Evolutionary conservation across 2,888 invertebrate genomes (phyloP).

Genomic region (Drosophila bunnanda): DNA sequence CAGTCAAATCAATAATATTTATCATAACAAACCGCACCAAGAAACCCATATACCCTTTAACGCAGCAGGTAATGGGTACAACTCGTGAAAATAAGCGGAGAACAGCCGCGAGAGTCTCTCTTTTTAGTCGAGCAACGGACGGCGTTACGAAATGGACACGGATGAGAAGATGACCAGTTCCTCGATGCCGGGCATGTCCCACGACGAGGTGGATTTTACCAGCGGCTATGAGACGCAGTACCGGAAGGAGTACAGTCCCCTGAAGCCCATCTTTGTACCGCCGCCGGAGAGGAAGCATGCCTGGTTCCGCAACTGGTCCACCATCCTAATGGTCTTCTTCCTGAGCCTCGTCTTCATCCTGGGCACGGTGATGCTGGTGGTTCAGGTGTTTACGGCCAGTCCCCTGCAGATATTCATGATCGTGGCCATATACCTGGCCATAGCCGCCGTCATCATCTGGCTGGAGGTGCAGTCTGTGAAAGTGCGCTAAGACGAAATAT

Average conservation of each 20-base stretch:
- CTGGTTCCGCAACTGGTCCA: constrained; percentile 75
- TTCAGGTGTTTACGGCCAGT: constrained; percentile 70
- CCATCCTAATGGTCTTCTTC: constrained; percentile 67
- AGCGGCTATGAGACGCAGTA: constrained; percentile 81
- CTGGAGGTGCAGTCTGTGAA: constrained; percentile 78
- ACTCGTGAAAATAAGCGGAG: constrained; percentile 10
- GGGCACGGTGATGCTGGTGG: constrained; percentile 69
- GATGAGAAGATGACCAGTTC: constrained; percentile 52
- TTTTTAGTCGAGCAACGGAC: constrained; percentile 57
- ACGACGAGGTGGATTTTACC: constrained; percentile 77
- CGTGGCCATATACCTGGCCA: constrained; percentile 59
- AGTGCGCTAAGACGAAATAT: constrained; percentile 63
- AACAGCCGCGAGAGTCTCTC: constrained; percentile 6
- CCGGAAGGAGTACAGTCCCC: constrained; percentile 75
- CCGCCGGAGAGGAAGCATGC: constrained; percentile 61
- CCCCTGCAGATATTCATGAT: constrained; percentile 64
- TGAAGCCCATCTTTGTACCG: constrained; percentile 60
- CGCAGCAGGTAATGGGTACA: neutral
- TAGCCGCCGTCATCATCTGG: constrained; percentile 67
- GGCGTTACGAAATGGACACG: constrained; percentile 69
- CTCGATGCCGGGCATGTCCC: constrained; percentile 18
- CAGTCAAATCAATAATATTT: no score
- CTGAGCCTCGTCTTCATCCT: constrained; percentile 63
- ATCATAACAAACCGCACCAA: neutral
- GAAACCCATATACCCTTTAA: neutral